Evolutionary conservation across 1,140 invertebrate genomes (phyloP).

Genomic region (Cotesia vestalis): DNA sequence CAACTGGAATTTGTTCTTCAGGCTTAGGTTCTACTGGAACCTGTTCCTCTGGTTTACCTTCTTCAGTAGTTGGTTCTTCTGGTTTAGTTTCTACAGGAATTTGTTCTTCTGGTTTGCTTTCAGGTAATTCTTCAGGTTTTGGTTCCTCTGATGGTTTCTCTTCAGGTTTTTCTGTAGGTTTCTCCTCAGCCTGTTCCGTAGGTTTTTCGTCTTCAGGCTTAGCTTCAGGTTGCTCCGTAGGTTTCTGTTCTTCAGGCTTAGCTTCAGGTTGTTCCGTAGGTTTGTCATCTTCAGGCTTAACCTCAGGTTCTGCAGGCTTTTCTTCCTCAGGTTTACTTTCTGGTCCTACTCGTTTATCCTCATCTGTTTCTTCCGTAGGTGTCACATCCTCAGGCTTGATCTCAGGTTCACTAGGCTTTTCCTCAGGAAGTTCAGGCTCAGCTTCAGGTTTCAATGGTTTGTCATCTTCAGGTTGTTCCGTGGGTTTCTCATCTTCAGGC

Average conservation of each 20-base stretch:
- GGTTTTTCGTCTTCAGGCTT: slow-evolving; percentile 14
- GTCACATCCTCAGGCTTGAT: slow-evolving; percentile 25
- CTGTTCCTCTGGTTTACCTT: slow-evolving; percentile 15
- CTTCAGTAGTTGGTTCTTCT: slow-evolving; percentile 27
- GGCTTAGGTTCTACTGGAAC: slow-evolving; percentile 30
- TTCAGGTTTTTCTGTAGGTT: slow-evolving; percentile 28
- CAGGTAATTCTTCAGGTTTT: slow-evolving; percentile 16
- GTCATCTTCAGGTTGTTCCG: slow-evolving; percentile 28
- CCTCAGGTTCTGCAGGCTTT: background rate
- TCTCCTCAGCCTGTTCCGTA: slow-evolving; percentile 28
- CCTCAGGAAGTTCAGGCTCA: background rate
- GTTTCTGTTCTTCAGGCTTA: slow-evolving; percentile 18
- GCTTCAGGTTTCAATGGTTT: background rate
- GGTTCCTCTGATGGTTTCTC: slow-evolving; percentile 21
- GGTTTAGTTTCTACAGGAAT: slow-evolving; percentile 24
- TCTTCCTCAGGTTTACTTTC: slow-evolving; percentile 22
- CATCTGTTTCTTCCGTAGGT: slow-evolving; percentile 14
- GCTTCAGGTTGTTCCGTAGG: slow-evolving; percentile 29
- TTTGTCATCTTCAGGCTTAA: slow-evolving; percentile 22
- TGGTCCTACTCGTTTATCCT: slow-evolving; percentile 24
- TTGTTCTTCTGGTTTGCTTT: slow-evolving; percentile 21
- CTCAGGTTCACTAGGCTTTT: slow-evolving; percentile 34
- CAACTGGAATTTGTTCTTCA: slow-evolving; percentile 11
- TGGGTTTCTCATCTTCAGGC: slow-evolving; percentile 23
- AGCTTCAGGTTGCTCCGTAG: slow-evolving; percentile 29